These are phyloP conservation scores for Bombus vancouverensis DNA, from an alignment of 1,140 invertebrate genomes.

Conservation along the genomic window DNA sequence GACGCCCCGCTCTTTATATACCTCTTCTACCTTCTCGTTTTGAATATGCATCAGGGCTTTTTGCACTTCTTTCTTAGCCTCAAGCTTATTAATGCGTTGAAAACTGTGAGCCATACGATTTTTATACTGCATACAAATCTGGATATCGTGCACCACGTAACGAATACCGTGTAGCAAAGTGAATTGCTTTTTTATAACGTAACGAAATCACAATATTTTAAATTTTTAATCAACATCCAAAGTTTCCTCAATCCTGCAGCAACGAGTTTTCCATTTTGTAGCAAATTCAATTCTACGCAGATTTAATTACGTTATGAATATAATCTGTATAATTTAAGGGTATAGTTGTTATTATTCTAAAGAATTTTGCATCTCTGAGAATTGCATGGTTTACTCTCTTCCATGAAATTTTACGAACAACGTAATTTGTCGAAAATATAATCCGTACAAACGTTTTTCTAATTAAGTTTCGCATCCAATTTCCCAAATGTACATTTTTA, in stretches of 20 bases:
- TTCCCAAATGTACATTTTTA: no score
- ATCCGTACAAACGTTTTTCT: no score
- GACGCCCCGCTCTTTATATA: background rate
- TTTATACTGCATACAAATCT: background rate
- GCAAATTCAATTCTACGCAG: no score
- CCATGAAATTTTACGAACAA: background rate
- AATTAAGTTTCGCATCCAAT: no score
- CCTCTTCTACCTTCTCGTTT: background rate
- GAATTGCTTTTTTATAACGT: no score
- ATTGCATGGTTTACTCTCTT: no score
- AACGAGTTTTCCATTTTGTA: background rate
- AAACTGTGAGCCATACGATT: background rate
- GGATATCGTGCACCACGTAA: background rate
- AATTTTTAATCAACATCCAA: background rate
- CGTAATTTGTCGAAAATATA: no score
- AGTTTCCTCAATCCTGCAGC: background rate
- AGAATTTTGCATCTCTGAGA: background rate
- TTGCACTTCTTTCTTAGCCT: background rate
- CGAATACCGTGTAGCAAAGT: background rate
- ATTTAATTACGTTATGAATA: background rate
- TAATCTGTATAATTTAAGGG: background rate
- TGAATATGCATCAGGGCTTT: slow-evolving; percentile 25
- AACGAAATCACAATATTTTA: background rate
- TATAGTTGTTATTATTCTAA: background rate
- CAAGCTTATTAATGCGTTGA: background rate